phyloP scores from a whole-genome alignment of 2,888 invertebrate species.

The Melanotus villosus region DNA sequence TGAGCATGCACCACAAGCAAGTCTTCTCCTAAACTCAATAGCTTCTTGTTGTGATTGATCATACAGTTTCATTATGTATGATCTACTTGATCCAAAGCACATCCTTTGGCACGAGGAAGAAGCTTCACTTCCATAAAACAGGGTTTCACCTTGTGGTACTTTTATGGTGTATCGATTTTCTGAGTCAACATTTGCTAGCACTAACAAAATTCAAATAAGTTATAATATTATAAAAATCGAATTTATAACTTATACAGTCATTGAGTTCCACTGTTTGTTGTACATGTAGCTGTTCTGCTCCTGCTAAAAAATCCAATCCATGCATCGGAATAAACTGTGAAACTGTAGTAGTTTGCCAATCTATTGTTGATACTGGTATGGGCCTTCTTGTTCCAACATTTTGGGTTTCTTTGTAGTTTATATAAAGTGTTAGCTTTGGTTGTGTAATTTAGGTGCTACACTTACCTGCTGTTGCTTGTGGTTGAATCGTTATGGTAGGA shows the following conservation, averaged over 20 bases:
- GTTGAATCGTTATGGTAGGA: conserved; percentile 43
- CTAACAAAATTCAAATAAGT: conserved; percentile 62
- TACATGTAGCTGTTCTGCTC: conserved; percentile 78
- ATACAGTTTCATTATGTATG: conserved; percentile 84
- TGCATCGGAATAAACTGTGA: conserved; percentile 76
- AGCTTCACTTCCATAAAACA: conserved; percentile 82
- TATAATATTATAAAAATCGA: neutral
- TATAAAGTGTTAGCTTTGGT: neutral
- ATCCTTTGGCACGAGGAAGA: conserved; percentile 76
- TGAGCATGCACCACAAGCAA: conserved; percentile 78
- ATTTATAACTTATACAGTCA: conserved; percentile 71
- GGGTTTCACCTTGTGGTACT: conserved; percentile 80
- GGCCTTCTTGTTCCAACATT: conserved; percentile 67
- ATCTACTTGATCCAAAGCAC: conserved; percentile 80
- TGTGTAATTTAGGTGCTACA: neutral
- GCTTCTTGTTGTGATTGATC: conserved; percentile 90
- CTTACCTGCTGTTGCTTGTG: conserved; percentile 34
- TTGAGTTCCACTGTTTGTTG: conserved; percentile 86
- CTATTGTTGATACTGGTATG: conserved; percentile 73
- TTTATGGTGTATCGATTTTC: conserved; percentile 82
- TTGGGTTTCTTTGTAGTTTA: conserved; percentile 28
- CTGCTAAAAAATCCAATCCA: conserved; percentile 81
- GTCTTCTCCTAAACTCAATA: conserved; percentile 78
- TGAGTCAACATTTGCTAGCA: conserved; percentile 75
- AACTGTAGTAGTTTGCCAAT: conserved; percentile 73